Evolutionary conservation across 2,113 vertebrate genomes (phyloP), one percentile per base, ranked within the genome.

Genomic region (Pluvialis apricaria): DNA sequence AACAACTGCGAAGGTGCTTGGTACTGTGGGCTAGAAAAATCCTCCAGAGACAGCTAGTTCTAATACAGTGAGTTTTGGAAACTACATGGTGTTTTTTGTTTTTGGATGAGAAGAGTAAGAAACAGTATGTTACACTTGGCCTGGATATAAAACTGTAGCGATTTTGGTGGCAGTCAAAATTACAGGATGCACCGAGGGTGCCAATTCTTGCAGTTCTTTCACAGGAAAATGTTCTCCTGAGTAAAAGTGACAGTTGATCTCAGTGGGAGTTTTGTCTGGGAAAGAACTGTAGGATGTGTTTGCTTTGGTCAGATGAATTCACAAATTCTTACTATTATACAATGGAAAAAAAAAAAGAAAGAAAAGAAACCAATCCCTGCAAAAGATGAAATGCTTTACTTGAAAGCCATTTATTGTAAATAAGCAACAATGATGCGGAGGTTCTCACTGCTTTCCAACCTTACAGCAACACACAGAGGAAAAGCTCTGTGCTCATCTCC

Each of bases 291-390:
- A 71, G 77, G 84, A 70, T 94, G 92, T 91, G 51, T 97, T 97
- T 95, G 81, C 89, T 91, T 91, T 95, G 94, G 92, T 95, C 94
- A 91, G 79, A 95, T 95, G 86, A 94, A 95, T 90, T 95, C 81
- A 97, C 49, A 79, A 80, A 94, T 82, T 90, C 81, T 58, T 91
- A 62, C 32, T 94, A 7, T 84, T 82, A 34, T 28, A 62, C 32
- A 73, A 12, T 64, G 45, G 6, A 2, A 0, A 12, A 17, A 32
- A 12, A 32, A 45, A 40, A 45, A 45, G 45, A 31, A 36, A 40
- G 8, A 38, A 69, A 76, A 42, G 11, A 86, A 68, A 65, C 32
- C 42, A 62, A 40, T 90, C 40, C 19, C 29, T 77, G 31, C 92
- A 40, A 62, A 91, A 89, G 52, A 84, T 36, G 2, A 95, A 94